A percentile compares a stretch with the other conserved stretches of the same genome.
These are phyloP conservation scores for Alligator sinensis DNA, from an alignment of 2,113 vertebrate genomes.

Conservation along the genomic window DNA sequence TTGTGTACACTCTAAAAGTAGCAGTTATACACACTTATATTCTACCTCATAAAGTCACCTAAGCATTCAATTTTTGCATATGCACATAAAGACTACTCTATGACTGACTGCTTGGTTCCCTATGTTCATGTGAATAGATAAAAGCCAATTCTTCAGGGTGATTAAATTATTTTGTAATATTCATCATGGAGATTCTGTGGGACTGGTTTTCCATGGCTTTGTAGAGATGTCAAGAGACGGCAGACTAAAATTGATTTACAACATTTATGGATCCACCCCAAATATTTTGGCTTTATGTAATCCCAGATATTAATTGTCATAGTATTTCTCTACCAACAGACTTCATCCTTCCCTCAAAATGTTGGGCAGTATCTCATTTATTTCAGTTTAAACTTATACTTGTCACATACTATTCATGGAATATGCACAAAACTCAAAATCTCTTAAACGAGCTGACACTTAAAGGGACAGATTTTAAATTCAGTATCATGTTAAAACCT, in stretches of 20 bases:
- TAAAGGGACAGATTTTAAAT: neutral
- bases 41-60: accelerated
- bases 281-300: neutral
- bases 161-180: neutral
- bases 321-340: neutral
- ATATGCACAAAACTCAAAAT: neutral
- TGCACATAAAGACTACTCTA: neutral
- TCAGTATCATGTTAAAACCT: neutral
- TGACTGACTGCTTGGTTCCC: no score
- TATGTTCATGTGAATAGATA: neutral
- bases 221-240: neutral
- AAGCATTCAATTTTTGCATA: accelerated
- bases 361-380: neutral
- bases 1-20: neutral
- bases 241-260: neutral
- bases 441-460: neutral
- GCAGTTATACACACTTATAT: neutral
- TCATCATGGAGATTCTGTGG: no score
- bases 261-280: neutral
- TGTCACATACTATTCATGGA: neutral
- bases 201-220: neutral
- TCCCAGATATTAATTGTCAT: neutral
- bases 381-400: neutral
- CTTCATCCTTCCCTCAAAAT: accelerated
- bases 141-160: neutral